phyloP scores from a whole-genome alignment of 1,140 invertebrate genomes.

The Andrena cerasifolii region DNA sequence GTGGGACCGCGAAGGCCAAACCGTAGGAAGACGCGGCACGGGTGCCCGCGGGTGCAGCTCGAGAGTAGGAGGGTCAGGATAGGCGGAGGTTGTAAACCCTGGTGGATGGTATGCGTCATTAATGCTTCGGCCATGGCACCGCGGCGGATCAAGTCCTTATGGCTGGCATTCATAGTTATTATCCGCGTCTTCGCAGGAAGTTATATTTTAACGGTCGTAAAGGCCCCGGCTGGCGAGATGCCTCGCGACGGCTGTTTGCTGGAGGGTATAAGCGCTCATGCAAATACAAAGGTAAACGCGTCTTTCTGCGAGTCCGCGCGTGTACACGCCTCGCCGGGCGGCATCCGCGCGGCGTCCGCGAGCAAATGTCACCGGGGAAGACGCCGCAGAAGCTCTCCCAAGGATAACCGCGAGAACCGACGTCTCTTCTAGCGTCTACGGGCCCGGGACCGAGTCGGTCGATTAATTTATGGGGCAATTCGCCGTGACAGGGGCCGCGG shows the following conservation, averaged over 20 bases:
- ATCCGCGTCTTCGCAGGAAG: slow-evolving; percentile 72
- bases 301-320: slow-evolving; percentile 44
- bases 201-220: slow-evolving; percentile 73
- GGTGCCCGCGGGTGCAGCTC: not conserved
- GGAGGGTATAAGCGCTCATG: slow-evolving; percentile 61
- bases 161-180: slow-evolving; percentile 72
- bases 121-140: slow-evolving; percentile 55
- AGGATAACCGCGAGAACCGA: not conserved
- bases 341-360: not conserved
- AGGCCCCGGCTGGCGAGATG: slow-evolving; percentile 51
- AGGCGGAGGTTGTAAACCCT: slow-evolving; percentile 24
- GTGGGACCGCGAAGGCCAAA: no score
- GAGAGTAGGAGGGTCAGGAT: slow-evolving; percentile 5
- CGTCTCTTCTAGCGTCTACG: no score
- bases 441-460: no score
- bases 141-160: slow-evolving; percentile 68
- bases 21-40: not conserved
- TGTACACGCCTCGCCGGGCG: not conserved
- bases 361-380: not conserved
- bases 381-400: no score
- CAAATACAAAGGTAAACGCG: slow-evolving; percentile 68
- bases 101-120: slow-evolving; percentile 60
- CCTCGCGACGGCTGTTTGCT: slow-evolving; percentile 44
- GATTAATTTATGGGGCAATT: slow-evolving; percentile 4
- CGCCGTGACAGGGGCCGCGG: not conserved